These are phyloP conservation scores for Enteromius anoplus DNA, from an alignment of 2,797 vertebrate species.

Conservation along the genomic window DNA sequence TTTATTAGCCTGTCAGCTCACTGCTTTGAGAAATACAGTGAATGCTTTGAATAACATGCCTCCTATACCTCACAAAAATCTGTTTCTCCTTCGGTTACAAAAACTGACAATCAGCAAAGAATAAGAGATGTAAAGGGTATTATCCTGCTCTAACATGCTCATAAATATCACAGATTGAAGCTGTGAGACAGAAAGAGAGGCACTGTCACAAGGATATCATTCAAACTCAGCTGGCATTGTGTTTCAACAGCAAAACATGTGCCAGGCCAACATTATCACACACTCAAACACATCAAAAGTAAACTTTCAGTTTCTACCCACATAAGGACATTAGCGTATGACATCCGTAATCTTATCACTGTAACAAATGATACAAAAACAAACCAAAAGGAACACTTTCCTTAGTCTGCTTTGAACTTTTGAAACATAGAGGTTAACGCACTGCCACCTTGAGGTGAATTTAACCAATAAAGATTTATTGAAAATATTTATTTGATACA, in stretches of 20 bases:
- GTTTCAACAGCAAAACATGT: background rate
- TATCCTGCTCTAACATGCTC: conserved; percentile 37
- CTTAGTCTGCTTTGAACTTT: background rate
- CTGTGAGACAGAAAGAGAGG: conserved; percentile 27
- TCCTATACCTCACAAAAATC: conserved; percentile 55
- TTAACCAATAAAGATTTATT: background rate
- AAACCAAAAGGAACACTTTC: background rate
- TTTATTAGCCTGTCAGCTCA: conserved; percentile 81
- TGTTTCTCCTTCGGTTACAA: conserved; percentile 59
- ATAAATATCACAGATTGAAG: conserved; percentile 28
- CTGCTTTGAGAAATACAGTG: conserved; percentile 64
- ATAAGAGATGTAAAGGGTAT: conserved; percentile 50
- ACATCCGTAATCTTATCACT: background rate
- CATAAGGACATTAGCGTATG: background rate
- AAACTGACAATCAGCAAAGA: conserved; percentile 39
- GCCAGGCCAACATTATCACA: conserved; percentile 3
- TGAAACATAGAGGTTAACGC: conserved; percentile 1
- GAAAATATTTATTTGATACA: background rate
- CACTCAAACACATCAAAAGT: conserved; percentile 11
- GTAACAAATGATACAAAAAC: background rate
- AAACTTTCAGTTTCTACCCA: conserved; percentile 1
- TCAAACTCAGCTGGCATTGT: conserved; percentile 16
- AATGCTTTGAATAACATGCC: conserved; percentile 70
- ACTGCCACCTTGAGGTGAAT: conserved; percentile 48
- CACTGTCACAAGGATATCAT: conserved; percentile 5